Percentiles rank a stretch among this genome's conserved stretches.
phyloP scores from a whole-genome alignment of 2,113 vertebrate genomes.

The Antechinus flavipes region DNA sequence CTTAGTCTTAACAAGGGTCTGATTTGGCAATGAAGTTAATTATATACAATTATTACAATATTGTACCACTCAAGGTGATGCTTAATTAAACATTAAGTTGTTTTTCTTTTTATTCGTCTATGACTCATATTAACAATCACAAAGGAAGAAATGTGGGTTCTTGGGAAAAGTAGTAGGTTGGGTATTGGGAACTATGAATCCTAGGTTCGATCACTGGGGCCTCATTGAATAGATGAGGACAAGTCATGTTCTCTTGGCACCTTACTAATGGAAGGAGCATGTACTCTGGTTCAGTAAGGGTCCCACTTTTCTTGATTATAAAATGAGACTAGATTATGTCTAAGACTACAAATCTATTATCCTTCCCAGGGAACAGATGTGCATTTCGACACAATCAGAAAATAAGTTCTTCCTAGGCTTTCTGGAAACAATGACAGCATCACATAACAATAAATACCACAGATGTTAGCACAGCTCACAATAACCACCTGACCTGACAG shows the following conservation, averaged over 20 bases:
- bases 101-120: background rate
- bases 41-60: conserved; percentile 4
- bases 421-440: background rate
- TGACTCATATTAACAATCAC: background rate
- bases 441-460: background rate
- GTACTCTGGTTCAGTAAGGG: background rate
- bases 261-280: background rate
- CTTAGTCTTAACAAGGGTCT: background rate
- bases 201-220: background rate
- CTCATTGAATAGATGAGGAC: background rate
- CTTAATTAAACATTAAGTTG: background rate
- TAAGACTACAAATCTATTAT: background rate
- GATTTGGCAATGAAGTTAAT: background rate
- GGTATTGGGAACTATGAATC: background rate
- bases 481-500: background rate
- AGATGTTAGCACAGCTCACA: background rate
- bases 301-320: background rate
- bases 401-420: background rate
- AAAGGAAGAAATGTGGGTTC: background rate
- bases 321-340: background rate
- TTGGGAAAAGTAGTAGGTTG: background rate
- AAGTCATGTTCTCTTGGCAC: background rate
- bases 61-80: background rate
- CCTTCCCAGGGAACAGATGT: background rate
- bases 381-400: background rate